A percentile compares a stretch with the other conserved stretches of the same genome.
phyloP scores from a whole-genome alignment of 1,140 invertebrate genomes.

The Contarinia nasturtii region DNA sequence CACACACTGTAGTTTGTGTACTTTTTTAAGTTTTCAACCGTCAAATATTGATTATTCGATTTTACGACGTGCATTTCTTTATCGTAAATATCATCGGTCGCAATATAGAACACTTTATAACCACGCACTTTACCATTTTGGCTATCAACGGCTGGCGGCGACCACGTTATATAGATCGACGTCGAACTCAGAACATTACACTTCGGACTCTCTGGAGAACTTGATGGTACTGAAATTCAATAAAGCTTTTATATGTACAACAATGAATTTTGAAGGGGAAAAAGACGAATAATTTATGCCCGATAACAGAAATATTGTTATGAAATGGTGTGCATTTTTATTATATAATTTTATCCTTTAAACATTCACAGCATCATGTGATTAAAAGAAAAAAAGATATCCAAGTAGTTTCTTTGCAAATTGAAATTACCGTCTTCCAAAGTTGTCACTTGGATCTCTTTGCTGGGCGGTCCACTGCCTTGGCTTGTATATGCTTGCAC shows the following conservation, averaged over 20 bases:
- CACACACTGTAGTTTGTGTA: slow-evolving; percentile 89
- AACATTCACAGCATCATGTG: too few species aligned
- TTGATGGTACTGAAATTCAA: slow-evolving; percentile 43
- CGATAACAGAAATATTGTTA: too few species aligned
- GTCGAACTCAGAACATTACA: slow-evolving; percentile 62
- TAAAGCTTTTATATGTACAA: background rate
- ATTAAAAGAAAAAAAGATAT: too few species aligned
- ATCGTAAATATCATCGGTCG: slow-evolving; percentile 49
- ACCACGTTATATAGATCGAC: slow-evolving; percentile 72
- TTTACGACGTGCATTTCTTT: slow-evolving; percentile 26
- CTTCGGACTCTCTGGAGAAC: slow-evolving; percentile 56
- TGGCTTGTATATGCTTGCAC: slow-evolving; percentile 85
- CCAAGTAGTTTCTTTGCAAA: too few species aligned
- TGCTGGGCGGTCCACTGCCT: slow-evolving; percentile 71
- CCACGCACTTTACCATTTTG: slow-evolving; percentile 75
- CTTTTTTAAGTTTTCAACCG: slow-evolving; percentile 32
- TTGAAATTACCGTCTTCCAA: slow-evolving; percentile 72
- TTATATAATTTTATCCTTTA: too few species aligned
- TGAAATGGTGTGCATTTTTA: too few species aligned
- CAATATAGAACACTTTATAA: slow-evolving; percentile 66
- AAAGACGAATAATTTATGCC: too few species aligned
- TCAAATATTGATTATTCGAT: slow-evolving; percentile 25
- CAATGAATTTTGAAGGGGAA: too few species aligned
- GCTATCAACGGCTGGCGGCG: slow-evolving; percentile 56
- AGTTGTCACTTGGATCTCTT: slow-evolving; percentile 61